Conservation (phyloP, 2,888 invertebrate genomes). For the Metalampra italica region DNA sequence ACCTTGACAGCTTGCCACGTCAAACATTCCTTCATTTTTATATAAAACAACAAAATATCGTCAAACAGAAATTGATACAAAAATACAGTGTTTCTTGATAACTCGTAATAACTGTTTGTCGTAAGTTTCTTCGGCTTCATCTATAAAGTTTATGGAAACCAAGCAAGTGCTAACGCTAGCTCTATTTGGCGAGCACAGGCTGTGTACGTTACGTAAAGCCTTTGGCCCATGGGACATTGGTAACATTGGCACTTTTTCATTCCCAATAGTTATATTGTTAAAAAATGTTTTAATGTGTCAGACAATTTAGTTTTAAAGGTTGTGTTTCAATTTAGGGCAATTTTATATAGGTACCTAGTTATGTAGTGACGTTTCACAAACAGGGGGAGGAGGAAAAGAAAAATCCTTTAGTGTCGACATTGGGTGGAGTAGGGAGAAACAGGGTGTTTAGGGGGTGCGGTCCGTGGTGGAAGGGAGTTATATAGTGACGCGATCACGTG, state of each 20-base stretch:
- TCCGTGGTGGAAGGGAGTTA: constrained; percentile 68
- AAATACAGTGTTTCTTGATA: too few relatives aligned
- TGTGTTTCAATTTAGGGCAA: background rate
- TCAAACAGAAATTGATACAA: too few relatives aligned
- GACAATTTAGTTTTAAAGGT: too few relatives aligned
- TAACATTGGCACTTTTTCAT: constrained; percentile 25
- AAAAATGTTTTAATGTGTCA: too few relatives aligned
- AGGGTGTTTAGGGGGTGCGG: constrained; percentile 66
- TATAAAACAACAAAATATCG: too few relatives aligned
- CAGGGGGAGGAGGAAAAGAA: constrained; percentile 45
- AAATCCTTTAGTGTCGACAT: constrained; percentile 64
- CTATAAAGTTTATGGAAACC: background rate
- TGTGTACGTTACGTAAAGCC: constrained; percentile 28
- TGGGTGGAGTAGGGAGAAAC: constrained; percentile 45
- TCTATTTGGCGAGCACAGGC: constrained; percentile 14
- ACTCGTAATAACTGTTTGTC: background rate
- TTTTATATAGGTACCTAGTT: constrained; percentile 6
- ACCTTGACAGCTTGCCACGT: too few relatives aligned
- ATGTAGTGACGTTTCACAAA: constrained; percentile 28
- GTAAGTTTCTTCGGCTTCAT: constrained; percentile 5
- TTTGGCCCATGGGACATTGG: constrained; percentile 61
- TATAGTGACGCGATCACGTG: constrained; percentile 77
- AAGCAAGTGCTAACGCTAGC: constrained; percentile 14
- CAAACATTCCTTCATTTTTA: too few relatives aligned
- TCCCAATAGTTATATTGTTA: too few relatives aligned